These are phyloP conservation scores for Epinephelus coioides DNA, from an alignment of 2,797 vertebrate genomes.

Conservation along the genomic window DNA sequence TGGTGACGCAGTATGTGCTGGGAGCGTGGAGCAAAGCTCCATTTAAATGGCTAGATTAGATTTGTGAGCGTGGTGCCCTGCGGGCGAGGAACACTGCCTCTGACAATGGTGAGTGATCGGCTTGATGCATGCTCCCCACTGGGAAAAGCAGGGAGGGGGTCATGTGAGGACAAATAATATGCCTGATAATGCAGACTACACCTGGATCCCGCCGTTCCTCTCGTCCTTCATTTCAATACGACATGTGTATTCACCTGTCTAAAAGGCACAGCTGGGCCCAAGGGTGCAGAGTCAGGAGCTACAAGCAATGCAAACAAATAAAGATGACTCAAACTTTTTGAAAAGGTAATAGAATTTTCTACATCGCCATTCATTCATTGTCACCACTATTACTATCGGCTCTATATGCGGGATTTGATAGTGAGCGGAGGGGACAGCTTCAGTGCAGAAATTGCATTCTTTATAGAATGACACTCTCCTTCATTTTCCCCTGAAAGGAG, in stretches of 20 bases:
- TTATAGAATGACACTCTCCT: background rate
- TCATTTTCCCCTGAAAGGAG: slow-evolving; percentile 12
- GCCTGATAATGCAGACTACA: slow-evolving; percentile 17
- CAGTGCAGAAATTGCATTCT: background rate
- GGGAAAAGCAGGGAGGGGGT: slow-evolving; percentile 36
- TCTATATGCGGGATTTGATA: slow-evolving; percentile 17
- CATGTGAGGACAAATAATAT: slow-evolving; percentile 49
- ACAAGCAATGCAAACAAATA: background rate
- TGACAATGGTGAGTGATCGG: slow-evolving; percentile 69
- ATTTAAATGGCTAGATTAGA: slow-evolving; percentile 82
- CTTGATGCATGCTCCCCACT: slow-evolving; percentile 46
- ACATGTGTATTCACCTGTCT: background rate
- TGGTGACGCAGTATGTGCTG: slow-evolving; percentile 67
- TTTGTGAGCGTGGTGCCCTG: slow-evolving; percentile 70
- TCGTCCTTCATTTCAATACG: background rate
- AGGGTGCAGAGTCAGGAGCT: slow-evolving; percentile 1
- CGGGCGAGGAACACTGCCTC: slow-evolving; percentile 66
- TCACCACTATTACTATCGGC: background rate
- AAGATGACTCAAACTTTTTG: slow-evolving; percentile 5
- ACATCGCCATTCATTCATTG: background rate
- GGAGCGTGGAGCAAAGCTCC: slow-evolving; percentile 65
- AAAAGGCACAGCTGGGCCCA: background rate
- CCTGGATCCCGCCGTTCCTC: background rate
- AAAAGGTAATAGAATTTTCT: slow-evolving; percentile 3
- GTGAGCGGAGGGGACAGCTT: background rate